Conservation (phyloP, 2,888 invertebrate genomes). For the Cheiracanthium punctorium region DNA sequence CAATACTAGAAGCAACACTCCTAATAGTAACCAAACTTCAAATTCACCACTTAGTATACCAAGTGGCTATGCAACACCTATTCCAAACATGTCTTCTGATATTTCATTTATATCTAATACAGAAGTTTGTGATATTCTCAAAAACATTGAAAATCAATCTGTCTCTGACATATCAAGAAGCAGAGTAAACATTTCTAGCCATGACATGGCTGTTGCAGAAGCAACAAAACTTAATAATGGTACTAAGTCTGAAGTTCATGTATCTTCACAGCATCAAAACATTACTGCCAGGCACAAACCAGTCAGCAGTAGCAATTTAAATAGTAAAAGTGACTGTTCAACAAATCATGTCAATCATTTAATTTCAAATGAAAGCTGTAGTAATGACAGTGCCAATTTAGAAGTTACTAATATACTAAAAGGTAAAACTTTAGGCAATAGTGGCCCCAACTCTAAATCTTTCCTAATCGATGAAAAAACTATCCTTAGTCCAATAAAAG, state of each 20-base stretch:
- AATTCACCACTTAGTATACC: constrained; percentile 46
- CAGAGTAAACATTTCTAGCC: too few relatives aligned
- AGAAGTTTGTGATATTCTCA: constrained; percentile 24
- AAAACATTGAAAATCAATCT: constrained; percentile 18
- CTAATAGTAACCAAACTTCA: background rate
- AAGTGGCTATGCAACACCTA: constrained; percentile 38
- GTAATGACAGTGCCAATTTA: constrained; percentile 44
- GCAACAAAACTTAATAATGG: too few relatives aligned
- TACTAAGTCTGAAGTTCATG: too few relatives aligned
- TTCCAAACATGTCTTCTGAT: constrained; percentile 21
- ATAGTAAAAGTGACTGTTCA: background rate
- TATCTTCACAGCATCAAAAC: too few relatives aligned
- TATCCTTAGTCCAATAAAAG: constrained; percentile 49
- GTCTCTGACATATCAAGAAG: too few relatives aligned
- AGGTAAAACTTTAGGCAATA: constrained; percentile 9
- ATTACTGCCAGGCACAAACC: too few relatives aligned
- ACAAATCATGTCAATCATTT: background rate
- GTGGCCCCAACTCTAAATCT: background rate
- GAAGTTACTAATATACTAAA: constrained; percentile 51
- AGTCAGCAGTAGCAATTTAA: too few relatives aligned
- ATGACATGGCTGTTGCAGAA: too few relatives aligned
- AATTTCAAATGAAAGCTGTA: constrained; percentile 26
- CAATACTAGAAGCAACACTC: constrained; percentile 32
- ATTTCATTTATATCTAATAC: constrained; percentile 24
- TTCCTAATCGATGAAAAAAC: constrained; percentile 48